Evolutionary conservation across 2,797 vertebrate genomes (phyloP).

Genomic region (Urosaurus nigricauda): DNA sequence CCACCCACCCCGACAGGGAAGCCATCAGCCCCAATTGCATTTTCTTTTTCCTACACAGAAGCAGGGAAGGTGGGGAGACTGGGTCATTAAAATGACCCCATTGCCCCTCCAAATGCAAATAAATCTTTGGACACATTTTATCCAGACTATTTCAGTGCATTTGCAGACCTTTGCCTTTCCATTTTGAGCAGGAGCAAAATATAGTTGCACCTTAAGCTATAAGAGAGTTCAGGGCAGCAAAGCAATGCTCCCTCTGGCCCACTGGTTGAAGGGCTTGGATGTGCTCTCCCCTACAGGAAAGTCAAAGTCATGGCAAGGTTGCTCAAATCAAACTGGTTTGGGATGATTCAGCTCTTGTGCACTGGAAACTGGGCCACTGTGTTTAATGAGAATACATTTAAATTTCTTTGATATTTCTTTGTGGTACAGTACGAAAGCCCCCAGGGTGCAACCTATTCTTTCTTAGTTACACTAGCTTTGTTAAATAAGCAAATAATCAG

Average conservation of each 20-base stretch:
- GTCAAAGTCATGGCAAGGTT: constrained; percentile 55
- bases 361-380: constrained; percentile 69
- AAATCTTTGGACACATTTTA: not conserved
- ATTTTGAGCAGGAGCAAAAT: not conserved
- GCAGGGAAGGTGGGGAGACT: not conserved
- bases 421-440: constrained; percentile 63
- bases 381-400: constrained; percentile 77
- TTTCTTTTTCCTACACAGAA: not conserved
- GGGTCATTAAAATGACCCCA: not conserved
- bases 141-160: not conserved
- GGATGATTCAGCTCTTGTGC: constrained; percentile 64
- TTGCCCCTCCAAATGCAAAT: not conserved
- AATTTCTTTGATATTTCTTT: constrained; percentile 79
- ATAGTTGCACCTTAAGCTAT: not conserved
- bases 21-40: no score
- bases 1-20: no score
- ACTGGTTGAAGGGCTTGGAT: constrained; percentile 22
- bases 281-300: constrained; percentile 30
- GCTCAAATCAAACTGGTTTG: constrained; percentile 52
- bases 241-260: not conserved
- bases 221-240: constrained; percentile 22
- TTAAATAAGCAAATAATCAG: constrained; percentile 76
- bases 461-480: constrained; percentile 73
- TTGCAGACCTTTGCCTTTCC: not conserved
- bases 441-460: constrained; percentile 64